Evolutionary conservation across 2,113 vertebrate species (phyloP).

Genomic region (Eptesicus fuscus): DNA sequence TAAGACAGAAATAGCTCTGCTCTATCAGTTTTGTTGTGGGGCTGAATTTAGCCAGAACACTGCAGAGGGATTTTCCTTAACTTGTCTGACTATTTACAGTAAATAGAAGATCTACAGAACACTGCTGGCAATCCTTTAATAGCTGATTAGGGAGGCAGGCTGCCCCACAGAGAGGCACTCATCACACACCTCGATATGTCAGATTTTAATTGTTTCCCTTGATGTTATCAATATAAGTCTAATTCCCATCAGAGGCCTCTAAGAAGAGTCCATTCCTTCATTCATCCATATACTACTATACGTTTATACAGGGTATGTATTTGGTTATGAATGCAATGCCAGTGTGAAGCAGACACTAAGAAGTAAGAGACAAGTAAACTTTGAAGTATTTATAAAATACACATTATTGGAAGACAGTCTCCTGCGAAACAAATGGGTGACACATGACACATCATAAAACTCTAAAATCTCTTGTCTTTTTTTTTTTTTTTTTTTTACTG

Average conservation of each 20-base stretch:
- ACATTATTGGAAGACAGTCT: not conserved
- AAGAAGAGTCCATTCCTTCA: not conserved
- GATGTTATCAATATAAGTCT: not conserved
- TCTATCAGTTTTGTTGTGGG: not conserved
- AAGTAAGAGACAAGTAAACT: not conserved
- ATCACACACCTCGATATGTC: rapidly evolving
- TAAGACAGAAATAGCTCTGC: not conserved
- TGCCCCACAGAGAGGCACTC: rapidly evolving
- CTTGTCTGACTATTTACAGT: not conserved
- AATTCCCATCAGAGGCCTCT: not conserved
- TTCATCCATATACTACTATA: rapidly evolving
- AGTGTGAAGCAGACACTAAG: not conserved
- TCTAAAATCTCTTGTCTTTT: not conserved
- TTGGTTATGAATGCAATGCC: not conserved
- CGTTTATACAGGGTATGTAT: no score
- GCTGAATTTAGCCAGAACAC: not conserved
- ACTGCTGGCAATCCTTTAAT: not conserved
- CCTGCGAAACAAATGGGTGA: not conserved
- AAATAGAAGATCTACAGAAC: not conserved
- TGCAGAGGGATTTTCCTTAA: not conserved
- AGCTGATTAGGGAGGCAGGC: not conserved
- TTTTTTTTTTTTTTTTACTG: no score
- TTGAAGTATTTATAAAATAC: not conserved
- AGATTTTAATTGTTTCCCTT: rapidly evolving
- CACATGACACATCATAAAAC: not conserved